Evolutionary conservation across 2,888 invertebrate genomes (phyloP), one percentile per base, ranked within the genome.

Genomic region (Hypena proboscidalis): DNA sequence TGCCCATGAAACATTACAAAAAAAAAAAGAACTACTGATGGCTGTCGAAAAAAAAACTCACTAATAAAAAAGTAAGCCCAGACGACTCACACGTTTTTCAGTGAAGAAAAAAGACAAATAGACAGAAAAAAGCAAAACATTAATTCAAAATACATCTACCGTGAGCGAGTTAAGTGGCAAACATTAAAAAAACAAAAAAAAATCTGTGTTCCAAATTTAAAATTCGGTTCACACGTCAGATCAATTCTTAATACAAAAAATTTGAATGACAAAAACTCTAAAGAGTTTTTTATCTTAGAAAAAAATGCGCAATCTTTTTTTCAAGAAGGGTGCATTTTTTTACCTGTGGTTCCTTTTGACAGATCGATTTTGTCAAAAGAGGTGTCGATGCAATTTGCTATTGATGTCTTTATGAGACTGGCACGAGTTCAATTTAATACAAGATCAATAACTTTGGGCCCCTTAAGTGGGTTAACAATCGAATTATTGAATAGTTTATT

Each of bases 151-250:
- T 67, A 68, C 63, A 74, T 77, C 70, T 73, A 75, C 74, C 75
- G 75, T 75, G 60, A 73, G 54, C 44, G 59, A 76, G 74, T 74
- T 76, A 76, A 74, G 79, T 78, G 74, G 71, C 64, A 68, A 68
- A 70, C 52, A 68, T 42, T 53, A 57, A 64, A 75, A 75, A 74
- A 58, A 52, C 50, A 58, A 62, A 63, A 63, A 66, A 50, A 38
- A 48, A 35, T 44, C 23, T 14, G 46, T 50, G 52, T 64, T 47
- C 47, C 59, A 51, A 44, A 62, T 62, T 73, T 69, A 57, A 58
- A 62, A 75, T 72, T 71, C 74, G 51, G 74, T 78, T 78, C 79
- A 70, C 78, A 77, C 70, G 64, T 60, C 46, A 65, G 65, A 66
- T 76, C 59, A 67, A 67, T 54, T 59, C 58, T 61, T 34, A 40